Conservation (phyloP, 2,888 invertebrate genomes). For the Chymomyza fuscimana region DNA sequence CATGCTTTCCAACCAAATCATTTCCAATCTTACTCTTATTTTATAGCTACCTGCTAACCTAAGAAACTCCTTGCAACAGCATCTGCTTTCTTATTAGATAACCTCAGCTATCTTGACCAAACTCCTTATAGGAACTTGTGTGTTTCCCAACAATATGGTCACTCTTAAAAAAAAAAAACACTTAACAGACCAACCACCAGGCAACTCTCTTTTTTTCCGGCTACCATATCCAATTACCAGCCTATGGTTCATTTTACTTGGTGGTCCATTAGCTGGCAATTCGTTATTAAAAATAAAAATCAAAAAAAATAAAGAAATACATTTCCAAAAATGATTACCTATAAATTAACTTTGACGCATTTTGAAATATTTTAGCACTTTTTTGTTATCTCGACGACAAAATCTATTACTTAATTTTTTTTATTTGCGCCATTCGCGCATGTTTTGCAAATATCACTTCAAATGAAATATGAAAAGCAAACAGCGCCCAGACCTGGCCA, state of each 20-base stretch:
- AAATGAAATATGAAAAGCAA: constrained; percentile 72
- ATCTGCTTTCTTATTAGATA: neutral
- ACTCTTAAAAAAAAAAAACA: neutral
- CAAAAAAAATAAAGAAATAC: constrained; percentile 14
- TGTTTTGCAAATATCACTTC: constrained; percentile 68
- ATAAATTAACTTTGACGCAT: constrained; percentile 67
- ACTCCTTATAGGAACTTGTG: neutral
- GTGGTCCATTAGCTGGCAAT: constrained; percentile 52
- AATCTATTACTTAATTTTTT: constrained; percentile 75
- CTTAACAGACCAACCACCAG: neutral
- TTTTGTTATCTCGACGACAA: constrained; percentile 70
- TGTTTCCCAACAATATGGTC: neutral
- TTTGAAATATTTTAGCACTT: constrained; percentile 76
- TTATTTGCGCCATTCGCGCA: constrained; percentile 58
- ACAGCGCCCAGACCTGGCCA: constrained; percentile 27
- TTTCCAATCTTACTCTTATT: too few relatives aligned
- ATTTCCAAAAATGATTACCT: constrained; percentile 36
- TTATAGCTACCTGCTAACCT: too few relatives aligned
- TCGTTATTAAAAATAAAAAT: constrained; percentile 21
- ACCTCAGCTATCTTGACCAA: neutral
- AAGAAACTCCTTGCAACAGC: too few relatives aligned
- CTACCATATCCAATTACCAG: neutral
- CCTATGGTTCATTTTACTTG: constrained; percentile 1
- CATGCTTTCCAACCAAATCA: too few relatives aligned
- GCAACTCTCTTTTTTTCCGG: neutral